These are phyloP conservation scores for Tiliqua scincoides DNA, from an alignment of 2,113 vertebrate genomes.

Conservation along the genomic window DNA sequence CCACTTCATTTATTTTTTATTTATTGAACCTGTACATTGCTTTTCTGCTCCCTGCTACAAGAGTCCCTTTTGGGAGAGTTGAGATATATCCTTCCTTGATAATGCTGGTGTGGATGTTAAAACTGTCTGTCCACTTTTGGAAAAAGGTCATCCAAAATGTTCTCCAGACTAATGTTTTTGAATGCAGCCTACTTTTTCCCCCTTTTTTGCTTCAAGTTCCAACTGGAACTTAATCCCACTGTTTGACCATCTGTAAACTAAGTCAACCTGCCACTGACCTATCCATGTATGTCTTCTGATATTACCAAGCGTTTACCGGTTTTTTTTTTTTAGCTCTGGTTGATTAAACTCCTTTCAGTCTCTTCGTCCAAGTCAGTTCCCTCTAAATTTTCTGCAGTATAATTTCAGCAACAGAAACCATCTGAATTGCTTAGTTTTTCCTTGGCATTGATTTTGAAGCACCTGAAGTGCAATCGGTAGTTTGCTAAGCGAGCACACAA, in stretches of 20 bases:
- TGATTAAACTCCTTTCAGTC: slow-evolving; percentile 8
- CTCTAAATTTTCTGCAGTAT: slow-evolving; percentile 24
- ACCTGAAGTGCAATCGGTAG: slow-evolving; percentile 28
- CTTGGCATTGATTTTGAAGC: slow-evolving; percentile 40
- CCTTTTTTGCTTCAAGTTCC: background rate
- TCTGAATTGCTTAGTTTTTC: slow-evolving; percentile 40
- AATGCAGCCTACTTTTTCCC: background rate
- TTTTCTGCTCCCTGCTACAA: background rate
- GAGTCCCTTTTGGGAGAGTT: background rate
- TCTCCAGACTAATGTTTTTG: background rate
- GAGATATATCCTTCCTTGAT: background rate
- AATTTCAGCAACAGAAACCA: slow-evolving; percentile 21
- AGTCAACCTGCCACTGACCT: background rate
- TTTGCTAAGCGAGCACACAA: slow-evolving; percentile 8
- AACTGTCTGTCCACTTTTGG: background rate
- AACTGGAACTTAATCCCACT: background rate
- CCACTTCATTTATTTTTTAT: background rate
- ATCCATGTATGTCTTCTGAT: background rate
- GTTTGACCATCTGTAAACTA: no score
- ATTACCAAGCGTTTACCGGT: background rate
- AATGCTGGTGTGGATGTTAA: background rate
- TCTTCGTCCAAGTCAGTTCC: background rate
- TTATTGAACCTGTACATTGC: background rate
- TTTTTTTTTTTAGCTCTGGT: slow-evolving; percentile 19
- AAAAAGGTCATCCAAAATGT: background rate